Evolutionary conservation across 2,113 vertebrate species (phyloP), one percentile per base, ranked within the genome.

Genomic region (Aptenodytes forsteri): DNA sequence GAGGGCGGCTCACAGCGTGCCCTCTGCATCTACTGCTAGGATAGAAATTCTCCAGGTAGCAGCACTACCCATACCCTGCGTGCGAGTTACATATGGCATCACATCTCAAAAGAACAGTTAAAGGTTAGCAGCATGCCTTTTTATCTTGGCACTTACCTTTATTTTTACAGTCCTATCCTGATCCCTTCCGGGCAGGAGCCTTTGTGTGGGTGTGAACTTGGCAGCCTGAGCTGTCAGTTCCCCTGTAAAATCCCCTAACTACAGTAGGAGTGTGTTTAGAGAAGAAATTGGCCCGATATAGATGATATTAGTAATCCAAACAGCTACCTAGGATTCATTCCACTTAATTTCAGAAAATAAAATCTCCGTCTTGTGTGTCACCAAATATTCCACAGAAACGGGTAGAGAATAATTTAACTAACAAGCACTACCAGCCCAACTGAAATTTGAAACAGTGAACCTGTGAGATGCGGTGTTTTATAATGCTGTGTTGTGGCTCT

Each of bases 11-110:
- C 19, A 3, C 46, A 36, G 12, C 0, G 0, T 82, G 58, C 21
- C 50, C 65, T 75, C 75, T 90, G 61, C 62, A 38, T 25, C 52
- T 67, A 10, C 44, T 88, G 38, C 42, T 47, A 17, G 52, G n/a
- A 16, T 11, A 59, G 44, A 54, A 44, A 20, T 54, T 54, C 61
- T 40, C 13, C 2, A 64, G 47, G 22, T 55, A 76, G 40, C 71
- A 55, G 52, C 38, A 25, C 20, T 38, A 64, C n/a, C n/a, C 7
- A 4, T 32, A 30, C 10, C 10, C 23, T 0, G 0, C 21, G 8
- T 64, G 22, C 6, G 18, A 80, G 30, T 30, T 92, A 40, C 56
- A 12, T 50, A 18, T 32, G n/a, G 44, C 44, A 44, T 42, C 62
- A 4, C 7, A 12, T 76, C 49, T 86, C 67, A 38, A 46, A 83